phyloP scores from a whole-genome alignment of 2,888 invertebrate genomes.

The Coenonympha glycerion region DNA sequence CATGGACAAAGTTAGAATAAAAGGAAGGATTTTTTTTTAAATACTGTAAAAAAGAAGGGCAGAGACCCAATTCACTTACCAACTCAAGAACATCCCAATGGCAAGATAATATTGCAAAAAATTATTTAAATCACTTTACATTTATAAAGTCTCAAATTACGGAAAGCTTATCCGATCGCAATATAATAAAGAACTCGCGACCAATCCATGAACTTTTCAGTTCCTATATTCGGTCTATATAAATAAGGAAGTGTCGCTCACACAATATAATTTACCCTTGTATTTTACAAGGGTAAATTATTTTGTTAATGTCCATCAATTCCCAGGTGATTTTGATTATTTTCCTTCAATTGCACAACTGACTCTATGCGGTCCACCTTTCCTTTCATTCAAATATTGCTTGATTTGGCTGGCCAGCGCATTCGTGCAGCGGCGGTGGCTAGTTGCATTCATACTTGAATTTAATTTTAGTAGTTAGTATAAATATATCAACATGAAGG shows the following conservation, averaged over 20 bases:
- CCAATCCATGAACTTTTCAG: neutral
- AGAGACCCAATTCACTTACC: too few species aligned
- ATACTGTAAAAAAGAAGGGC: too few species aligned
- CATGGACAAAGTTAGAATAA: too few species aligned
- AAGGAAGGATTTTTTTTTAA: too few species aligned
- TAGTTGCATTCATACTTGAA: slow-evolving; percentile 36
- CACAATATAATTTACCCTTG: too few species aligned
- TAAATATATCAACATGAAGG: slow-evolving; percentile 45
- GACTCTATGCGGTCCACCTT: slow-evolving; percentile 28
- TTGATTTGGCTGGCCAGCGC: slow-evolving; percentile 53
- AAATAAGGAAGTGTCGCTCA: neutral
- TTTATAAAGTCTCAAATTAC: neutral
- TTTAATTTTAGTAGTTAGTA: slow-evolving; percentile 18
- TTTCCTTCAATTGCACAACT: slow-evolving; percentile 31
- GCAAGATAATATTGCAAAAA: too few species aligned
- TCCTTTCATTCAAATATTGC: slow-evolving; percentile 63
- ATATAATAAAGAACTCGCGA: neutral
- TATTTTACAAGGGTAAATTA: neutral
- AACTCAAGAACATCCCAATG: too few species aligned
- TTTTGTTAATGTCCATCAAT: too few species aligned
- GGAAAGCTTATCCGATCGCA: neutral
- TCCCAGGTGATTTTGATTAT: slow-evolving; percentile 24
- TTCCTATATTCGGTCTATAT: neutral
- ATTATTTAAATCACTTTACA: too few species aligned
- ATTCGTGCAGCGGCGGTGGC: slow-evolving; percentile 45